Conservation (phyloP, 2,797 vertebrate genomes). For the Intellagama lesueurii region DNA sequence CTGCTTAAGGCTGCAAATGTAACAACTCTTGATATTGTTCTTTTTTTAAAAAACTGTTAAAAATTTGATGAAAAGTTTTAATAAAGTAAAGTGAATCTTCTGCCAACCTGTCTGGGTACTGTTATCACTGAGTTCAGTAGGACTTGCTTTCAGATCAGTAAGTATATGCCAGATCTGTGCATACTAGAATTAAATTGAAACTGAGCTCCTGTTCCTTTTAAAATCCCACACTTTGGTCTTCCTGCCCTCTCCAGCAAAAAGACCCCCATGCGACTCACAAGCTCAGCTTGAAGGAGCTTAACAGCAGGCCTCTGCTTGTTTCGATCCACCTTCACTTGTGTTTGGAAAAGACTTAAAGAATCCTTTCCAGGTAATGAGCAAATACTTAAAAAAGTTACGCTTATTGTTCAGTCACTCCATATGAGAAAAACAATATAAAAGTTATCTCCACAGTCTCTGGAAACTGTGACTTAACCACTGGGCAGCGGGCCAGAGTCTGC, state of each 20-base stretch:
- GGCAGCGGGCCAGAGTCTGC: constrained; percentile 50
- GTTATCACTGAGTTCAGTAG: neutral
- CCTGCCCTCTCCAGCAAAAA: neutral
- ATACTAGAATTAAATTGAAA: neutral
- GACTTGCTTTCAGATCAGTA: neutral
- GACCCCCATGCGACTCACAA: neutral
- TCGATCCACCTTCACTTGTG: neutral
- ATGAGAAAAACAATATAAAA: neutral
- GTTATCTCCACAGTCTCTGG: constrained; percentile 11
- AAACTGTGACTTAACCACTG: constrained; percentile 57
- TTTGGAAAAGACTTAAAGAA: constrained; percentile 21
- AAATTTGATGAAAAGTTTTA: neutral
- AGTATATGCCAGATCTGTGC: neutral
- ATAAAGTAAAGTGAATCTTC: neutral
- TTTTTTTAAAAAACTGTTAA: neutral
- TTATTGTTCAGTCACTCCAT: neutral
- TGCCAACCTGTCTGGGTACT: neutral
- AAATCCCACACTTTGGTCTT: neutral
- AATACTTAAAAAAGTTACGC: neutral
- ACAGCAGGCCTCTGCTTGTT: neutral
- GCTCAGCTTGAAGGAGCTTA: neutral
- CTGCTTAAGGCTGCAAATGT: neutral
- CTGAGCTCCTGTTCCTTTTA: neutral
- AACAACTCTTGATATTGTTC: too few relatives aligned
- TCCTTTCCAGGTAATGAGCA: constrained; percentile 38